Conservation (phyloP, 2,113 vertebrate genomes). For the Dasyprocta punctata region DNA sequence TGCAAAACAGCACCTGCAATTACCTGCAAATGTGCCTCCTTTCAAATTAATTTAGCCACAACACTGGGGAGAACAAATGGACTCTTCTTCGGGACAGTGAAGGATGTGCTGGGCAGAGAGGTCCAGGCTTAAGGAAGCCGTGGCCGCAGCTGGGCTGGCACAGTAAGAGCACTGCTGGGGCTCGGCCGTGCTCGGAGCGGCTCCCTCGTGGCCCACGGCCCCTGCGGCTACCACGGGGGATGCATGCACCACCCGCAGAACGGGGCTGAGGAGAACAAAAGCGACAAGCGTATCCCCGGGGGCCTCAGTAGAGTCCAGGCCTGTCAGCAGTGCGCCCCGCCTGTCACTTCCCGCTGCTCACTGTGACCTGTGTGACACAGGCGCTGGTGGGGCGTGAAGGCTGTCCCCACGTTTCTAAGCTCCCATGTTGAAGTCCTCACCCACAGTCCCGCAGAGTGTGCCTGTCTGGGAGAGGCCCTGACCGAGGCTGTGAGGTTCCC, state of each 20-base stretch:
- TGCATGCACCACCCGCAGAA: background rate
- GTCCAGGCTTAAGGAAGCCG: rapidly evolving
- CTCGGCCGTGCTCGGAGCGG: rapidly evolving
- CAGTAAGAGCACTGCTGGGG: background rate
- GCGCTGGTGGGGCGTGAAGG: rapidly evolving
- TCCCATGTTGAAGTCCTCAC: background rate
- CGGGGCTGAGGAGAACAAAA: background rate
- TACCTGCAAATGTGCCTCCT: background rate
- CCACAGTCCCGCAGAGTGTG: rapidly evolving
- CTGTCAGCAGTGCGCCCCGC: background rate
- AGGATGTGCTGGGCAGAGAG: background rate
- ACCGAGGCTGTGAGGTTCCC: background rate
- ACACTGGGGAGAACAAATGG: background rate
- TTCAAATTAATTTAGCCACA: background rate
- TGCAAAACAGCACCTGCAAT: background rate
- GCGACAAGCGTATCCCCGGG: background rate
- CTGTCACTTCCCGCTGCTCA: rapidly evolving
- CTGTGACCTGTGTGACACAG: rapidly evolving
- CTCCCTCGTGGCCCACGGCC: too few relatives aligned
- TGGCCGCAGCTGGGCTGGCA: too few relatives aligned
- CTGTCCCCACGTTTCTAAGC: background rate
- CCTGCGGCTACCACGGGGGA: too few relatives aligned
- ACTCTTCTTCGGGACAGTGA: background rate
- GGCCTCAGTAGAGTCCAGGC: background rate
- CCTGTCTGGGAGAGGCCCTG: background rate